phyloP scores from a whole-genome alignment of 2,113 vertebrate species.

The Tychaedon coryphoeus region DNA sequence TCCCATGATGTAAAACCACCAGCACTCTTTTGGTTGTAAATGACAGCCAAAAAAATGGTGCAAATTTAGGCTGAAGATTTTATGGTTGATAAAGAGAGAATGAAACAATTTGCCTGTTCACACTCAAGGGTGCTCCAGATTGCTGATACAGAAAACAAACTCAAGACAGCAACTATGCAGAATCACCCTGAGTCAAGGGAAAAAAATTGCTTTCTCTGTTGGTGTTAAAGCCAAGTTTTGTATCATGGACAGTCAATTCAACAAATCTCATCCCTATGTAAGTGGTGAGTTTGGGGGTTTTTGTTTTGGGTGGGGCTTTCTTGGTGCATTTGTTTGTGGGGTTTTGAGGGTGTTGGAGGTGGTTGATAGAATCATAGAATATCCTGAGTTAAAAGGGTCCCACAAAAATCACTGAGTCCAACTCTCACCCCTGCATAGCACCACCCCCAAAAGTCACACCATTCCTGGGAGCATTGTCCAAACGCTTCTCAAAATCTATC shows the following conservation, averaged over 20 bases:
- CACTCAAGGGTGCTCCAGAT: not conserved
- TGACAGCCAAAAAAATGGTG: not conserved
- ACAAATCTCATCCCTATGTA: not conserved
- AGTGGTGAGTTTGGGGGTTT: fast-evolving
- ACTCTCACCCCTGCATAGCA: not conserved
- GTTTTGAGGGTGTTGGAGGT: not conserved
- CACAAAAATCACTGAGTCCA: not conserved
- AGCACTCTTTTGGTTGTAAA: not conserved
- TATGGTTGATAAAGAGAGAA: not conserved
- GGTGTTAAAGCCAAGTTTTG: not conserved
- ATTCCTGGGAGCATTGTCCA: not conserved
- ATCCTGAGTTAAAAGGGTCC: not conserved
- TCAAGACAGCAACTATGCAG: not conserved
- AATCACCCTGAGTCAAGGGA: not conserved
- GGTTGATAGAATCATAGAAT: fast-evolving
- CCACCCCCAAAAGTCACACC: too few species aligned
- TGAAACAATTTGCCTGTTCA: not conserved
- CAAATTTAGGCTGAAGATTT: not conserved
- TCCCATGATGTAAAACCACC: not conserved
- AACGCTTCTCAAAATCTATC: fast-evolving
- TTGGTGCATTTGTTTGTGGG: not conserved
- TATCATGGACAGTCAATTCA: not conserved
- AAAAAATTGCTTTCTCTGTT: not conserved
- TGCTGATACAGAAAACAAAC: not conserved
- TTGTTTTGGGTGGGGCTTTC: not conserved